A percentile compares a stretch with the other conserved stretches of the same genome.
Evolutionary conservation across 2,888 invertebrate species (phyloP).

Genomic region (Timandra comae): DNA sequence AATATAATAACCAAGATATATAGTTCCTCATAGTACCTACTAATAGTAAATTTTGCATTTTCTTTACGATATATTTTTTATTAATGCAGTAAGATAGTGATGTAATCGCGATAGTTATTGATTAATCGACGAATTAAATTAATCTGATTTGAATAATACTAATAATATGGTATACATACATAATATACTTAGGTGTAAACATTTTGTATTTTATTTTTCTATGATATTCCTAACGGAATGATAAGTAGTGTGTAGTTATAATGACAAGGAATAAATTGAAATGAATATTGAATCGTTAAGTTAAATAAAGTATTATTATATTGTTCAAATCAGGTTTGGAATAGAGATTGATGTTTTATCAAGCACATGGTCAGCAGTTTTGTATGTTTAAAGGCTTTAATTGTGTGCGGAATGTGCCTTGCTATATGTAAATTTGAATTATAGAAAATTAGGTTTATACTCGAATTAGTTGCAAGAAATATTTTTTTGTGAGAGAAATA

Average conservation of each 20-base stretch:
- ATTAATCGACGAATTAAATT: conserved; percentile 28
- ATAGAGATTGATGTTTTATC: conserved; percentile 65
- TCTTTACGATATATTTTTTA: conserved; percentile 62
- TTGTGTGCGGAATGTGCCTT: conserved; percentile 78
- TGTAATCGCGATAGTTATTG: conserved; percentile 55
- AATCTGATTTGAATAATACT: conserved; percentile 30
- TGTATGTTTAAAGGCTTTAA: conserved; percentile 65
- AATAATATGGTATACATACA: background rate
- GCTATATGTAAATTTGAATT: conserved; percentile 68
- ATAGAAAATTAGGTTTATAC: conserved; percentile 70
- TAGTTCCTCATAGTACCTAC: conserved; percentile 77
- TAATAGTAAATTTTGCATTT: conserved; percentile 74
- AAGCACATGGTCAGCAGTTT: conserved; percentile 63
- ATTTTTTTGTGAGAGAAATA: conserved; percentile 71
- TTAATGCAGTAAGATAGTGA: conserved; percentile 68
- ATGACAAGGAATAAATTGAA: no score
- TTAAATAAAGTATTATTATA: conserved; percentile 20
- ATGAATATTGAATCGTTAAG: no score
- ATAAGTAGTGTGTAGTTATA: no score
- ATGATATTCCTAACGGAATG: no score
- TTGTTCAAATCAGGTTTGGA: conserved; percentile 41
- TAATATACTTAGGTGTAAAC: background rate
- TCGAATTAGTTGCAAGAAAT: conserved; percentile 75
- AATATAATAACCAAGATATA: conserved; percentile 64
- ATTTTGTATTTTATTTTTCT: conserved; percentile 13